Conservation (phyloP, 2,113 vertebrate genomes). For the Channa maculata region DNA sequence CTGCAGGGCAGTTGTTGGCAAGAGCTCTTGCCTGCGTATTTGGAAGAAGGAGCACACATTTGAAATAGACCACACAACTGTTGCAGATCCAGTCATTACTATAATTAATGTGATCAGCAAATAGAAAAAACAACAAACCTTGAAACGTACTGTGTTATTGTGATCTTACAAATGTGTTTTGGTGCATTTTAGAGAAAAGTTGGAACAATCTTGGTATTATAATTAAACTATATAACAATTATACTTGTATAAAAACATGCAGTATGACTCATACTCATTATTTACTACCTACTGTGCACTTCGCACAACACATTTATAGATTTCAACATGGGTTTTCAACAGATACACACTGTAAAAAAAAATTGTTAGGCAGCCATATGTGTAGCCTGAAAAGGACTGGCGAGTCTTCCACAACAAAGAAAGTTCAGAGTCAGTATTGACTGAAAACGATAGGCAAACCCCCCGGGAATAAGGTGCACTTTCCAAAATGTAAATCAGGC, state of each 20-base stretch:
- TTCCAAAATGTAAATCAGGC: slow-evolving; percentile 85
- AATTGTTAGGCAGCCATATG: slow-evolving; percentile 12
- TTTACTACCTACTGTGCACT: neutral
- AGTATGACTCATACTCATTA: too few species aligned
- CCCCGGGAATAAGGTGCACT: slow-evolving; percentile 79
- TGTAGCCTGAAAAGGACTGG: slow-evolving; percentile 43
- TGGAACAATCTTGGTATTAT: neutral
- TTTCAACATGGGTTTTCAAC: slow-evolving; percentile 40
- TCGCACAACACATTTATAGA: slow-evolving; percentile 1
- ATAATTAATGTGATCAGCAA: slow-evolving; percentile 53
- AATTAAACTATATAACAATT: neutral
- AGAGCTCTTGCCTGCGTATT: slow-evolving; percentile 51
- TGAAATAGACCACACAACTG: slow-evolving; percentile 59
- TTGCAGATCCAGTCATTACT: slow-evolving; percentile 44
- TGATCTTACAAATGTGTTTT: slow-evolving; percentile 6
- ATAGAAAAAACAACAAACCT: slow-evolving; percentile 37
- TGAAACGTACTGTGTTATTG: slow-evolving; percentile 28
- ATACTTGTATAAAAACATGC: too few species aligned
- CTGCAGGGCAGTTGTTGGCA: slow-evolving; percentile 68
- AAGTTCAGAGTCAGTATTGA: slow-evolving; percentile 83
- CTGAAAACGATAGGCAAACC: slow-evolving; percentile 75
- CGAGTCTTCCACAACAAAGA: slow-evolving; percentile 76
- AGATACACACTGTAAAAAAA: slow-evolving; percentile 2
- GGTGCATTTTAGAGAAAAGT: slow-evolving; percentile 11
- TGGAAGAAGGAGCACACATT: slow-evolving; percentile 44